Conservation (phyloP, 2,888 invertebrate species). For the Dione juno region DNA sequence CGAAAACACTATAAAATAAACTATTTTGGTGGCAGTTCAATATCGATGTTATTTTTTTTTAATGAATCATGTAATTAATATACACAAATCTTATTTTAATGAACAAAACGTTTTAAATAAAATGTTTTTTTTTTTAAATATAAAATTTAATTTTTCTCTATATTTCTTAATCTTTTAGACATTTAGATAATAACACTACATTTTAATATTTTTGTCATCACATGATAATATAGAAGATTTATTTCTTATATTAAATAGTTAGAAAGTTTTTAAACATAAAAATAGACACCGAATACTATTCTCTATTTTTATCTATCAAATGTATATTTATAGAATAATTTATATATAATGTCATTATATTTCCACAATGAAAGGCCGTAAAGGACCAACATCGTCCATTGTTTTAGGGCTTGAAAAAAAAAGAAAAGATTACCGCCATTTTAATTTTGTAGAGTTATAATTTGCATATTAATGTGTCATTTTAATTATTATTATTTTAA, state of each 20-base stretch:
- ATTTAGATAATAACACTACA: neutral
- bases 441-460: neutral
- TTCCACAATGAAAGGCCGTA: neutral
- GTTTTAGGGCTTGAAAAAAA: neutral
- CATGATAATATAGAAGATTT: neutral
- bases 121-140: neutral
- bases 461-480: neutral
- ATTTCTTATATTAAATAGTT: neutral
- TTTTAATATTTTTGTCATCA: slow-evolving; percentile 1
- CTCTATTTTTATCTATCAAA: neutral
- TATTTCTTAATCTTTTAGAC: neutral
- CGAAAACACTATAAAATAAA: neutral
- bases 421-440: neutral
- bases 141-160: neutral
- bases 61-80: neutral
- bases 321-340: too few species aligned
- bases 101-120: neutral
- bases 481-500: neutral
- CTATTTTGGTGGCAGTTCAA: slow-evolving; percentile 32
- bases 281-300: slow-evolving; percentile 7
- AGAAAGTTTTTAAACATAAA: slow-evolving; percentile 3
- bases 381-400: neutral
- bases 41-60: slow-evolving; percentile 34
- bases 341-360: slow-evolving; percentile 10
- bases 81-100: neutral